Conservation (phyloP, 2,888 invertebrate species). For the Pammene fasciana region DNA sequence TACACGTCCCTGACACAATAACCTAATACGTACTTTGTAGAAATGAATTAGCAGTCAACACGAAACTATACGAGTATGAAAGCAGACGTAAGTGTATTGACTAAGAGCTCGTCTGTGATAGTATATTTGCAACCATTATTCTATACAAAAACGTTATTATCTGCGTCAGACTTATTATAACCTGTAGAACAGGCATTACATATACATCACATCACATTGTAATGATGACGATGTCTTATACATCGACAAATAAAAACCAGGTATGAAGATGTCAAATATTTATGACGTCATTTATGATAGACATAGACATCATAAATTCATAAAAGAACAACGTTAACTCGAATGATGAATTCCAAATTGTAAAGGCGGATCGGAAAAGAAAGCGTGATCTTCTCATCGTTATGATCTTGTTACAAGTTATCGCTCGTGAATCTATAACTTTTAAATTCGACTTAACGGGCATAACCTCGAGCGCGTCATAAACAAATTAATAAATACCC, state of each 20-base stretch:
- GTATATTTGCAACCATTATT: no score
- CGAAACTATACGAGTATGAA: constrained; percentile 10
- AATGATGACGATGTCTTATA: constrained; percentile 2
- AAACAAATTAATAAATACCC: constrained; percentile 31
- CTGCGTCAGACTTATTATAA: no score
- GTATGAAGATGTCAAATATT: constrained; percentile 26
- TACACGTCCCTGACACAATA: constrained; percentile 10
- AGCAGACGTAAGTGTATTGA: background rate
- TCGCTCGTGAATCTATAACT: constrained; percentile 9
- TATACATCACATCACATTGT: background rate
- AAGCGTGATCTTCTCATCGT: constrained; percentile 8
- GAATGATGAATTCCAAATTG: constrained; percentile 6
- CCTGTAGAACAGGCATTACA: no score
- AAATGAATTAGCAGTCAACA: constrained; percentile 19
- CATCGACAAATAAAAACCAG: no score
- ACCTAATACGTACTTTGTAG: no score
- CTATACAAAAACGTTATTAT: no score
- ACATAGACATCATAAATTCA: constrained; percentile 20
- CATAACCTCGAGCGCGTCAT: constrained; percentile 1
- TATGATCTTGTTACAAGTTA: background rate
- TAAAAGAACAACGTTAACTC: constrained; percentile 12
- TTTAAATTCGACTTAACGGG: constrained; percentile 14
- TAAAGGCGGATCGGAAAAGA: constrained; percentile 12
- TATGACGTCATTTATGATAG: constrained; percentile 13
- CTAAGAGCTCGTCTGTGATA: no score